These are phyloP conservation scores for Magallana gigas DNA, from an alignment of 1,140 invertebrate genomes.

Conservation along the genomic window DNA sequence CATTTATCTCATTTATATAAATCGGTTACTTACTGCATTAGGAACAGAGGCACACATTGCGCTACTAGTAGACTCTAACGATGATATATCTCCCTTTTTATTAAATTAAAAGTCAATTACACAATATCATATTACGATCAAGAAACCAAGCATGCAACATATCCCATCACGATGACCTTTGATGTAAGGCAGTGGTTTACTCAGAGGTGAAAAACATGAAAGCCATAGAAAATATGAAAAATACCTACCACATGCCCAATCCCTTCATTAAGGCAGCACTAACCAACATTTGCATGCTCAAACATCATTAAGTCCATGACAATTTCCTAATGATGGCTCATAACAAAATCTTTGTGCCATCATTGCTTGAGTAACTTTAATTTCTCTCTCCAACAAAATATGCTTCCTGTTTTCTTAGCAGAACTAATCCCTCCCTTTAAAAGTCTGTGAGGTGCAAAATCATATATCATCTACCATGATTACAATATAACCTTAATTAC, in stretches of 20 bases:
- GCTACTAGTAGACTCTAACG: background rate
- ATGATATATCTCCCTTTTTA: slow-evolving; percentile 24
- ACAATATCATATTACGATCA: slow-evolving; percentile 26
- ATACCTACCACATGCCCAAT: slow-evolving; percentile 25
- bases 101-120: slow-evolving; percentile 29
- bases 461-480: slow-evolving; percentile 12
- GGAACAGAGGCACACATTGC: slow-evolving; percentile 16
- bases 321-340: slow-evolving; percentile 35
- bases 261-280: background rate
- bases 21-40: slow-evolving; percentile 28
- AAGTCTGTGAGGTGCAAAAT: slow-evolving; percentile 24
- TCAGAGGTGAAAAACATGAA: slow-evolving; percentile 11
- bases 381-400: slow-evolving; percentile 8
- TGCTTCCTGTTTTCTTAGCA: background rate
- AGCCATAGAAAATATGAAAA: background rate
- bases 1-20: slow-evolving; percentile 15
- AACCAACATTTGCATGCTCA: slow-evolving; percentile 20
- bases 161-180: slow-evolving; percentile 9
- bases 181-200: background rate
- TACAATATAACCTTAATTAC: slow-evolving; percentile 7
- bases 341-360: slow-evolving; percentile 25
- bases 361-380: slow-evolving; percentile 31
- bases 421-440: slow-evolving; percentile 22
- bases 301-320: slow-evolving; percentile 3
- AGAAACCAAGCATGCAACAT: slow-evolving; percentile 13